Conservation (phyloP, 2,888 invertebrate genomes). For the Eubasilissa splendida region DNA sequence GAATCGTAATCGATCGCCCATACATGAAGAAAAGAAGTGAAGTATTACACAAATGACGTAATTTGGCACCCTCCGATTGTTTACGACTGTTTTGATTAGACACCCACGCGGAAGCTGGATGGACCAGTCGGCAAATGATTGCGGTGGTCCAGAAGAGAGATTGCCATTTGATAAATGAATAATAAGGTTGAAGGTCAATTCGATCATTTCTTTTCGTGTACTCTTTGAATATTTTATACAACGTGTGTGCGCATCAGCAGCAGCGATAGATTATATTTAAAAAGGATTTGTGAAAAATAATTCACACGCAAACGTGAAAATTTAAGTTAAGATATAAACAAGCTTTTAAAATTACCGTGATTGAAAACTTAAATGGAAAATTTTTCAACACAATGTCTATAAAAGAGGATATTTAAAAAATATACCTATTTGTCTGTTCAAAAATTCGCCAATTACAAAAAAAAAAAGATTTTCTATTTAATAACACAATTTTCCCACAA, state of each 20-base stretch:
- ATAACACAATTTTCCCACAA: too few species aligned
- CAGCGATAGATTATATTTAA: background rate
- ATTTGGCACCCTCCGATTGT: background rate
- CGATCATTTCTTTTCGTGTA: background rate
- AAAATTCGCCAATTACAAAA: too few species aligned
- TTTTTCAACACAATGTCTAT: too few species aligned
- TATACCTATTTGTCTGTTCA: too few species aligned
- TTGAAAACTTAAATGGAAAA: too few species aligned
- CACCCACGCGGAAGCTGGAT: slow-evolving; percentile 21
- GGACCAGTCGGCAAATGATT: background rate
- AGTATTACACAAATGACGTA: background rate
- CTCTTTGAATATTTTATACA: background rate
- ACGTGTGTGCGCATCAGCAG: background rate
- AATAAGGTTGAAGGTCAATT: slow-evolving; percentile 1
- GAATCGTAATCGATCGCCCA: slow-evolving; percentile 30
- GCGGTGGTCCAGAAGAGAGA: background rate
- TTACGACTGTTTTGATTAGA: slow-evolving; percentile 22
- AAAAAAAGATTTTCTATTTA: too few species aligned
- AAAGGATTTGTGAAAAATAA: background rate
- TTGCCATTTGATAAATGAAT: background rate
- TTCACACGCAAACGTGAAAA: background rate
- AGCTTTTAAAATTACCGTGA: too few species aligned
- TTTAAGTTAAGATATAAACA: too few species aligned
- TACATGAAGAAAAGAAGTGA: background rate
- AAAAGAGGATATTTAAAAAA: too few species aligned